These are phyloP conservation scores for Thecophora atra DNA, from an alignment of 2,888 invertebrate species.

Conservation along the genomic window DNA sequence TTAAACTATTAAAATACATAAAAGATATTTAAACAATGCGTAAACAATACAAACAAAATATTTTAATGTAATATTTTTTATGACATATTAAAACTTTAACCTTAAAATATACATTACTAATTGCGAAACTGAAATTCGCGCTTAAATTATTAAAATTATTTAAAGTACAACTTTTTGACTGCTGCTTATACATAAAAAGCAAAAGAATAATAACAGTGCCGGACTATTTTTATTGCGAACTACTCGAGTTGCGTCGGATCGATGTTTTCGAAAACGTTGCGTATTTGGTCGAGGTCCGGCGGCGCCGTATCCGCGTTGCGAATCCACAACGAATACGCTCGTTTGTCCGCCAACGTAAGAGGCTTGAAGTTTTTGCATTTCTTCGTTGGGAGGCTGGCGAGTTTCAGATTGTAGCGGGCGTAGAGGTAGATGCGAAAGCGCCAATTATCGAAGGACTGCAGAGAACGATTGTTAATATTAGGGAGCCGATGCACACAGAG, in stretches of 20 bases:
- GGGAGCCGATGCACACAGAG: not conserved
- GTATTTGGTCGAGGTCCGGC: slow-evolving; percentile 60
- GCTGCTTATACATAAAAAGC: no score
- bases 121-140: no score
- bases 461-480: not conserved
- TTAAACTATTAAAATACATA: no score
- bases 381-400: slow-evolving; percentile 57
- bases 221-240: no score
- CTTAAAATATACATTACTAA: no score
- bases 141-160: no score
- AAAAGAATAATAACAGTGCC: no score
- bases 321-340: slow-evolving; percentile 61
- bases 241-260: slow-evolving; percentile 58
- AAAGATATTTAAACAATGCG: no score
- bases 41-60: no score
- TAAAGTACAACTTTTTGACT: no score
- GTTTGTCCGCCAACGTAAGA: slow-evolving; percentile 59
- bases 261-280: slow-evolving; percentile 60
- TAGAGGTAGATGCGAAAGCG: slow-evolving; percentile 60
- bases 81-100: no score
- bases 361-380: slow-evolving; percentile 61
- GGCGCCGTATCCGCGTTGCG: slow-evolving; percentile 61
- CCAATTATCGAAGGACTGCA: slow-evolving; percentile 60
- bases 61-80: no score
- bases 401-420: slow-evolving; percentile 60